Percentiles rank a stretch among this genome's conserved stretches.
Evolutionary conservation across 2,113 vertebrate species (phyloP).

Genomic region (Odocoileus virginianus): DNA sequence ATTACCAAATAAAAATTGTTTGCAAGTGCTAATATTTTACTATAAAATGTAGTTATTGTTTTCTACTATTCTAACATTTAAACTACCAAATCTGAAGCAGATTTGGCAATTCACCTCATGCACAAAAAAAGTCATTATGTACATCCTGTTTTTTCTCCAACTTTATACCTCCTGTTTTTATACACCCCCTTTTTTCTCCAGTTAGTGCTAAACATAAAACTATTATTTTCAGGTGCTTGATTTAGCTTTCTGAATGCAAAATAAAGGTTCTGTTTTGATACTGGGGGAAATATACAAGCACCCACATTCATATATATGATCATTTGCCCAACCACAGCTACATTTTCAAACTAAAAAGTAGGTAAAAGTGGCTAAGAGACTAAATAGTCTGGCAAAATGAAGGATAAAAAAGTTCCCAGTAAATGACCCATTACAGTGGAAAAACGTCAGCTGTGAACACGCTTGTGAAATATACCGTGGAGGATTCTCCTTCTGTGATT

Average conservation of each 20-base stretch:
- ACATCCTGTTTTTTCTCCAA: not conserved
- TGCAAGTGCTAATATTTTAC: not conserved
- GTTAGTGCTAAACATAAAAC: not conserved
- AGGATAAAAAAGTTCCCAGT: constrained; percentile 29
- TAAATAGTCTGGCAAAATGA: constrained; percentile 26
- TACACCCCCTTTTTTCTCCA: not conserved
- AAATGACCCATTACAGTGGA: constrained; percentile 18
- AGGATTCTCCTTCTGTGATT: constrained; percentile 25
- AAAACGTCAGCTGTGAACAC: constrained; percentile 15
- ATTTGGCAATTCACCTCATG: not conserved
- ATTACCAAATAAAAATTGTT: not conserved
- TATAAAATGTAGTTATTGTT: not conserved
- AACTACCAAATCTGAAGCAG: not conserved
- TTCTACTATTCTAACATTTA: not conserved
- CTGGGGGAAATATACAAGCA: not conserved
- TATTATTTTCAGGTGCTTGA: constrained; percentile 17
- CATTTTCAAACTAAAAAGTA: constrained; percentile 28
- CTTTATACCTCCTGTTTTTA: not conserved
- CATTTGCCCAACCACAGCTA: constrained; percentile 15
- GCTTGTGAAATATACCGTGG: not conserved
- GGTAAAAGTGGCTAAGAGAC: constrained; percentile 20
- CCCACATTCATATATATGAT: not conserved
- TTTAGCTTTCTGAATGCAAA: constrained; percentile 21
- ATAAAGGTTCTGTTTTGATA: constrained; percentile 31
- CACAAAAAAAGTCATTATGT: not conserved